Conservation (phyloP, 2,888 invertebrate species). For the Disparrhopalites patrizii region DNA sequence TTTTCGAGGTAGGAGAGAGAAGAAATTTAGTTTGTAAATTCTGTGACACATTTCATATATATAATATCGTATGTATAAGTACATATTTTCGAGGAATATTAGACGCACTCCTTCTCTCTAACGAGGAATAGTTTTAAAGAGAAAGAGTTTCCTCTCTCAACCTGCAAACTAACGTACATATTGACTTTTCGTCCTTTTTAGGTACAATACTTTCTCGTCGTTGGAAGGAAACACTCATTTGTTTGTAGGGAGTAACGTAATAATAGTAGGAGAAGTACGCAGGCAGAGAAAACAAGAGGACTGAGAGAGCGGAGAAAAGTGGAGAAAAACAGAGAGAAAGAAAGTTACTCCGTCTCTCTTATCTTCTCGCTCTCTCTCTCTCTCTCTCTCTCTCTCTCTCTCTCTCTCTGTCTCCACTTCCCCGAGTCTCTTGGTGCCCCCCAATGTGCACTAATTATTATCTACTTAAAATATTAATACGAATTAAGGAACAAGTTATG, state of each 20-base stretch:
- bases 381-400: background rate
- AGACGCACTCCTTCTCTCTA: too few relatives aligned
- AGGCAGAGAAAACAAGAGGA: background rate
- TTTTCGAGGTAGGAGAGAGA: too few relatives aligned
- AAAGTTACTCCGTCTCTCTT: background rate
- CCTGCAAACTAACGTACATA: too few relatives aligned
- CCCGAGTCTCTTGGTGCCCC: too few relatives aligned
- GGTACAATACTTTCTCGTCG: too few relatives aligned
- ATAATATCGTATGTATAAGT: too few relatives aligned
- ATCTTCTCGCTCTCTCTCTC: background rate
- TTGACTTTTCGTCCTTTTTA: too few relatives aligned
- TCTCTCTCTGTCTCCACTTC: background rate
- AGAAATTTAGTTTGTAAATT: too few relatives aligned
- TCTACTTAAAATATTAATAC: slow-evolving; percentile 30
- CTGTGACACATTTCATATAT: too few relatives aligned
- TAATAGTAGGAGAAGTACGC: background rate
- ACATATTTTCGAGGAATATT: too few relatives aligned
- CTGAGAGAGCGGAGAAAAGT: background rate
- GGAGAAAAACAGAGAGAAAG: background rate
- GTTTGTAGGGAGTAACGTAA: background rate
- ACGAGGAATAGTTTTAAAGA: too few relatives aligned
- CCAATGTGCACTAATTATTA: slow-evolving; percentile 20
- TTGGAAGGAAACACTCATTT: background rate
- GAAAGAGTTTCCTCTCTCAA: too few relatives aligned
- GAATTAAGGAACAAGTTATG: slow-evolving; percentile 28